These are phyloP conservation scores for Thermophis baileyi DNA, from an alignment of 2,113 vertebrate species.

Conservation along the genomic window DNA sequence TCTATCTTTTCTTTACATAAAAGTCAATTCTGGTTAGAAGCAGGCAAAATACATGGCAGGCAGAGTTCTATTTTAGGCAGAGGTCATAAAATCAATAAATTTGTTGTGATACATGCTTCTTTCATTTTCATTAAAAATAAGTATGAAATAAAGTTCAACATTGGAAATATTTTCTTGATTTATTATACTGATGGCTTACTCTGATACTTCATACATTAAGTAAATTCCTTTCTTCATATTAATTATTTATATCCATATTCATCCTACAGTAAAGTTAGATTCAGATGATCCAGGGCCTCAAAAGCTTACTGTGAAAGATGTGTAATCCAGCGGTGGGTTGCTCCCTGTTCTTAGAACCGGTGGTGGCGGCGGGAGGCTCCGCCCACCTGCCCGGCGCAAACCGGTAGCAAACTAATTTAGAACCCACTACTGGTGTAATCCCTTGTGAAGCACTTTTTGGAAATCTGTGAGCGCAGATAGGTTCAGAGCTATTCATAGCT, in stretches of 20 bases:
- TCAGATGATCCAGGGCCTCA: background rate
- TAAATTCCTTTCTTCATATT: background rate
- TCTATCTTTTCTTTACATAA: constrained; percentile 64
- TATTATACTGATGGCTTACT: background rate
- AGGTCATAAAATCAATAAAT: constrained; percentile 1
- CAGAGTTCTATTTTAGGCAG: constrained; percentile 46
- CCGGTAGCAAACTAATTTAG: too few relatives aligned
- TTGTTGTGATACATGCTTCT: constrained; percentile 9
- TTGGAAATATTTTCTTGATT: background rate
- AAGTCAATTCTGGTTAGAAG: background rate
- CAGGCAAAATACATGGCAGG: background rate
- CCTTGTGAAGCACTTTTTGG: background rate
- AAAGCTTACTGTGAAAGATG: background rate
- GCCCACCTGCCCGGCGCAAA: too few relatives aligned
- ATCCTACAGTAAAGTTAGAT: fast-evolving
- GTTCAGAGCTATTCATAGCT: background rate
- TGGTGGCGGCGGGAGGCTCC: too few relatives aligned
- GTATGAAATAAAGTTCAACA: background rate
- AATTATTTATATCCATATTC: background rate
- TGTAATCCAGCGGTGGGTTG: too few relatives aligned
- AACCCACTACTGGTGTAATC: too few relatives aligned
- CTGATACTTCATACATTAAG: fast-evolving
- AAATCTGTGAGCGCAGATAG: background rate
- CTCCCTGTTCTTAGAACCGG: too few relatives aligned
- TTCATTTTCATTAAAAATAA: background rate